Evolutionary conservation across 2,888 invertebrate genomes (phyloP).

Genomic region (Diarsia rubi): DNA sequence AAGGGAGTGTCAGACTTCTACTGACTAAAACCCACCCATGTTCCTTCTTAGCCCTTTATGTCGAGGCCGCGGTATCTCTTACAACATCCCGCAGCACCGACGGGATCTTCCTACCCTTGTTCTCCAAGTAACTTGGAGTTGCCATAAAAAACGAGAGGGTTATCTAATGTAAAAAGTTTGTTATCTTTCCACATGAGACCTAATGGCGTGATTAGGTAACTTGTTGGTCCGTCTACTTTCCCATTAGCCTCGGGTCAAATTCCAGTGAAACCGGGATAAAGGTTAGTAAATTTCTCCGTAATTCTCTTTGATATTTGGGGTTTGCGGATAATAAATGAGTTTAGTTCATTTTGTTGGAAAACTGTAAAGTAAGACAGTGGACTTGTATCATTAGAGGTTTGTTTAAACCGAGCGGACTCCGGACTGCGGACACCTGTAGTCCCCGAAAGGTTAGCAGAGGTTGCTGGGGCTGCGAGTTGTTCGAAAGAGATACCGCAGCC

Average conservation of each 20-base stretch:
- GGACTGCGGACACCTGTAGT: not conserved
- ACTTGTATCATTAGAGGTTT: not conserved
- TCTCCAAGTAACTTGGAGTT: not conserved
- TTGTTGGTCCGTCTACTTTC: constrained; percentile 8
- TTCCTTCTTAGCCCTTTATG: no score
- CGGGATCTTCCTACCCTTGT: not conserved
- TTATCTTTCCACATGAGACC: not conserved
- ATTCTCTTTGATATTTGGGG: not conserved
- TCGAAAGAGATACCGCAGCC: no score
- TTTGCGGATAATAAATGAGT: constrained; percentile 20
- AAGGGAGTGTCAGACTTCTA: no score
- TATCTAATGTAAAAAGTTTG: not conserved
- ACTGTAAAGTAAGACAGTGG: not conserved
- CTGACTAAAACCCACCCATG: no score
- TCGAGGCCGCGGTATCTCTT: no score
- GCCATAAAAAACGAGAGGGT: not conserved
- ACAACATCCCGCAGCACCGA: no score
- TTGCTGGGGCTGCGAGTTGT: no score
- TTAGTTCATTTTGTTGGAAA: constrained; percentile 8
- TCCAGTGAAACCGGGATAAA: constrained; percentile 16
- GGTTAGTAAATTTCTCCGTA: constrained; percentile 8
- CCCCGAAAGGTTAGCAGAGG: not conserved
- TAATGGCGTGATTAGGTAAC: constrained; percentile 19
- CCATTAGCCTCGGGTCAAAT: constrained; percentile 27
- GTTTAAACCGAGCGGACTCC: not conserved